Evolutionary conservation across 2,888 invertebrate species (phyloP).

Genomic region (Lasius fuliginosus): DNA sequence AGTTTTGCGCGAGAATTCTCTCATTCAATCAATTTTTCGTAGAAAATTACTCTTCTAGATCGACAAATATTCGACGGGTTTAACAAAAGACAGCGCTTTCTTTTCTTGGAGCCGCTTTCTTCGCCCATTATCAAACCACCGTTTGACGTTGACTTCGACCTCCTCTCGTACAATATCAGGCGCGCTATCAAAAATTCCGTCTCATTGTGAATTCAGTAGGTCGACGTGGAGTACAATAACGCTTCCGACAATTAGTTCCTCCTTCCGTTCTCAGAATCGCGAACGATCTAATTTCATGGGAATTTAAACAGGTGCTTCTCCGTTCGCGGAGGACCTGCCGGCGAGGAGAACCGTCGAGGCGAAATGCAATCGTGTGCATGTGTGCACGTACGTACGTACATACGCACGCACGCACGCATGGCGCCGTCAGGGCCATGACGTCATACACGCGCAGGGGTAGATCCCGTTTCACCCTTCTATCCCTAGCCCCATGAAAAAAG

Average conservation of each 20-base stretch:
- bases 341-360: slow-evolving; percentile 3
- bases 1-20: slow-evolving; percentile 3
- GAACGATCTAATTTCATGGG: slow-evolving; percentile 57
- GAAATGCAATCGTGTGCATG: not conserved
- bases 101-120: not conserved
- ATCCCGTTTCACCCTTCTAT: slow-evolving; percentile 69
- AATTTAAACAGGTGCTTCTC: slow-evolving; percentile 62
- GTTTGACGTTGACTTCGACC: not conserved
- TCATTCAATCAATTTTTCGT: slow-evolving; percentile 13
- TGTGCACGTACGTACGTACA: not conserved
- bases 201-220: not conserved
- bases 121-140: not conserved
- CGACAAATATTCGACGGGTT: not conserved
- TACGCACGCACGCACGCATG: not conserved
- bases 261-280: slow-evolving; percentile 24
- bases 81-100: not conserved
- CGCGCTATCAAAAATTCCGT: slow-evolving; percentile 21
- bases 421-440: slow-evolving; percentile 69
- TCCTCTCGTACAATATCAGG: not conserved
- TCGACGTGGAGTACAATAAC: not conserved
- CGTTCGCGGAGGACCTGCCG: slow-evolving; percentile 40
- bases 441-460: slow-evolving; percentile 69
- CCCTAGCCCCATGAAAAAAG: slow-evolving; percentile 73
- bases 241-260: slow-evolving; percentile 22
- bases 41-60: not conserved